Base-by-base conservation (phyloP, 2,113 vertebrate genomes). In the Lepisosteus oculatus region DNA sequence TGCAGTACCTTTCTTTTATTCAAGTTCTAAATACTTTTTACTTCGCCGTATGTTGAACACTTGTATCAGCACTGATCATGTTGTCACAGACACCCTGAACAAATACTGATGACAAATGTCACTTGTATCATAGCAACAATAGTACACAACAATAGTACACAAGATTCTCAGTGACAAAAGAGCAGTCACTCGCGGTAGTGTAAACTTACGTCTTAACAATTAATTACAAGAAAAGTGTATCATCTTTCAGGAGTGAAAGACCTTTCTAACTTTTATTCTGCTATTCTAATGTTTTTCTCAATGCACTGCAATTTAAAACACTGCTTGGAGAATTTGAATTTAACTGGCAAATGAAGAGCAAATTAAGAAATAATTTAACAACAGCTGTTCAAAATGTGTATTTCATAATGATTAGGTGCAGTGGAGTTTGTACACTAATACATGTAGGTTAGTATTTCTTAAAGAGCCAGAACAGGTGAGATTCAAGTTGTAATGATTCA, bases 51-150 rank as follows among this genome's bases (percentile, higher is more conserved):
- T 1, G 29, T 29, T 2, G 1, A 29, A 29, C 29, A 29, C 29
- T 29, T 29, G 29, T 29, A 29, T 29, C 29, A 29, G 29, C 29
- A 29, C 29, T 29, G 29, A 29, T 29, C 29, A 1, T 29, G 29
- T 29, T 29, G 29, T 29, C 29, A 29, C 29, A 29, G 29, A 29
- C 42, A 13, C 42, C 43, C 43, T 6, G 8, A 42, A 65, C 43
- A 42, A 63, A 8, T 3, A 44, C 43, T 2, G 43, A 42, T 3
- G 14, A 29, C 3, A 44, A 65, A 44, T 12, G 64, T 65, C 43
- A 65, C 42, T n/a, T 3, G 64, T 51, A 51, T 45, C 64, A 65
- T 9, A 65, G 64, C 44, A 65, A 65, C 64, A 44, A 17, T 12
- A 43, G 11, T 12, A 29, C 29, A 29, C 44, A 65, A 65, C 64